Evolutionary conservation across 2,797 vertebrate genomes (phyloP), one percentile per base, ranked within the genome.

Genomic region (Ficedula albicollis): DNA sequence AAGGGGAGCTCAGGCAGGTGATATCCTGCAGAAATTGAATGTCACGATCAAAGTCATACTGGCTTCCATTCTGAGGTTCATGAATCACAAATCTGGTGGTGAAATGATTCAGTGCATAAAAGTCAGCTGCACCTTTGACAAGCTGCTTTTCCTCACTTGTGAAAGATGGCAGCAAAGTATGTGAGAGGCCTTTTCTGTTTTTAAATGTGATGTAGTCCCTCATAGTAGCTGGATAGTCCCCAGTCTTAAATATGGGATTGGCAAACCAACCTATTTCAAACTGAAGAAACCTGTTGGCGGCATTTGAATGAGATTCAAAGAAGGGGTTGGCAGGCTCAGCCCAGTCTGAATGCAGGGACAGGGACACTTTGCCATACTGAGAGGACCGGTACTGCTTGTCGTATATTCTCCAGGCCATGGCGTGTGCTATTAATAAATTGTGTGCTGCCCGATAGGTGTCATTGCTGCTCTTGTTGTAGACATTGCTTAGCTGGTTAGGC

Each of bases 321-420:
- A 98, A 99, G 13, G 99, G 99, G 95, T 99, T 99, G 94, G 99
- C 99, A 4, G 99, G 99, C 82, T 99, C 98, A 1, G 98, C 99
- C 99, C 99, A 99, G 96, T 99, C 99, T 0, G 99, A 98, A 22
- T 99, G 99, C 78, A 99, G 97, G 1, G 99, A 98, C n/a, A 99
- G 97, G 22, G 99, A 99, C 63, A 99, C 98, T 62, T 95, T 90
- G 9, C 98, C 99, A 1, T 91, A 76, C 95, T 99, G 98, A 15
- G 96, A 81, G 18, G 68, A 68, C 10, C 98, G 95, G 88, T 98
- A 98, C 44, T 93, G 97, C 67, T 55, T 77, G 21, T 99, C 97
- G 1, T 99, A 99, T 23, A 98, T 90, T 74, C 96, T 98, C 99
- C 99, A 99, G 64, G 98, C 99, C 91, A 97, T 98, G 19, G 98